Conservation (phyloP, 2,113 vertebrate species). For the Poicephalus meyeri region DNA sequence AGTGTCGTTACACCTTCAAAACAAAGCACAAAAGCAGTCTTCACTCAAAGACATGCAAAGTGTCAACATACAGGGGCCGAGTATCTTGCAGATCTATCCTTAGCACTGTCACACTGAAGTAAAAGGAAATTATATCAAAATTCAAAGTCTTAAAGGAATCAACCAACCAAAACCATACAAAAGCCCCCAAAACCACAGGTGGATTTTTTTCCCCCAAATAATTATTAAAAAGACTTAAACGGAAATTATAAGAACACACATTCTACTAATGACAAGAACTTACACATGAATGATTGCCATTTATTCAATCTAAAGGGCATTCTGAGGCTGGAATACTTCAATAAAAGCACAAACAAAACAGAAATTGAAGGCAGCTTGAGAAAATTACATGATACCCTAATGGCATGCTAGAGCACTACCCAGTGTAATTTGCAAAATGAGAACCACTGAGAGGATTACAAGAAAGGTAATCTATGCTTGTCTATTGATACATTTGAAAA, state of each 20-base stretch:
- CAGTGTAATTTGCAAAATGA: not conserved
- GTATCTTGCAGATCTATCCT: conserved; percentile 58
- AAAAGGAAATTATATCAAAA: conserved; percentile 15
- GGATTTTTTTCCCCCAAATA: not conserved
- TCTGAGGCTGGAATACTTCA: not conserved
- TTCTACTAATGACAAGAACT: not conserved
- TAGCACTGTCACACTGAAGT: conserved; percentile 39
- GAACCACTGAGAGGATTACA: not conserved
- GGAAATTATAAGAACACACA: not conserved
- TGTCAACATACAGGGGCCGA: conserved; percentile 32
- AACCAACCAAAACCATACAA: not conserved
- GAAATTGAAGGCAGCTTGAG: not conserved
- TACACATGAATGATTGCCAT: not conserved
- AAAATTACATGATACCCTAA: not conserved
- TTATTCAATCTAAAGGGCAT: not conserved
- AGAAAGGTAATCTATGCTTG: not conserved
- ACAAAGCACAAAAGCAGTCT: not conserved
- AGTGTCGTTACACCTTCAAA: not conserved
- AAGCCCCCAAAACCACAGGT: not conserved
- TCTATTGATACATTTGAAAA: not conserved
- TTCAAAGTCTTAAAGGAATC: not conserved
- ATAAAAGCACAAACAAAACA: not conserved
- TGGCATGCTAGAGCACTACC: not conserved
- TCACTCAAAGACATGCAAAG: conserved; percentile 7
- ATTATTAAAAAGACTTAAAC: not conserved